A percentile compares a stretch with the other conserved stretches of the same genome.
These are phyloP conservation scores for Tiliqua scincoides DNA, from an alignment of 2,113 vertebrate genomes.

Conservation along the genomic window DNA sequence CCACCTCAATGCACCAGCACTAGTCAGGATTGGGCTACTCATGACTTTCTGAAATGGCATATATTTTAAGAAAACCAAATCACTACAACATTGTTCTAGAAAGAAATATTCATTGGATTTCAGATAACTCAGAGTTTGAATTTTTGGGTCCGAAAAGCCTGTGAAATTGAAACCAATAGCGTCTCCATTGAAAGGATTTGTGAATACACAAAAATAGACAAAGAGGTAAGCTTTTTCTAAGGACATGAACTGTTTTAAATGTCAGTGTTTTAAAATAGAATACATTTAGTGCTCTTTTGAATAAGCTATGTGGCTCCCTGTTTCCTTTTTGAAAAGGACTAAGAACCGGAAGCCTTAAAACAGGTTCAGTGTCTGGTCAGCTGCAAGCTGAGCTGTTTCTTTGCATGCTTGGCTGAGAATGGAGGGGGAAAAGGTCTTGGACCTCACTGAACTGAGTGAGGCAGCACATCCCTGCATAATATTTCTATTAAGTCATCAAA, in stretches of 20 bases:
- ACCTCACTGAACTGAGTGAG: background rate
- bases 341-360: background rate
- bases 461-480: background rate
- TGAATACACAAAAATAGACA: constrained; percentile 70
- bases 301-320: background rate
- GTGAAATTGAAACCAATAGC: constrained; percentile 73
- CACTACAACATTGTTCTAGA: background rate
- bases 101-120: constrained; percentile 6
- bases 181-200: constrained; percentile 71
- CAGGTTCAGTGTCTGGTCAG: background rate
- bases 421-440: background rate
- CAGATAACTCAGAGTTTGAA: constrained; percentile 74
- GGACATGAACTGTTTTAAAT: background rate
- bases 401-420: background rate
- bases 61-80: background rate
- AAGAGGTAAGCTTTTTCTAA: constrained; percentile 65
- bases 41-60: background rate
- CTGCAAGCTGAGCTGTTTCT: background rate
- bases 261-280: background rate
- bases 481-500: background rate
- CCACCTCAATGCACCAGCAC: no score
- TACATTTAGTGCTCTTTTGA: background rate
- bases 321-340: background rate
- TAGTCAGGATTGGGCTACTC: no score
- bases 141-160: constrained; percentile 68